phyloP scores from a whole-genome alignment of 2,797 vertebrate species.

The Oreortyx pictus region DNA sequence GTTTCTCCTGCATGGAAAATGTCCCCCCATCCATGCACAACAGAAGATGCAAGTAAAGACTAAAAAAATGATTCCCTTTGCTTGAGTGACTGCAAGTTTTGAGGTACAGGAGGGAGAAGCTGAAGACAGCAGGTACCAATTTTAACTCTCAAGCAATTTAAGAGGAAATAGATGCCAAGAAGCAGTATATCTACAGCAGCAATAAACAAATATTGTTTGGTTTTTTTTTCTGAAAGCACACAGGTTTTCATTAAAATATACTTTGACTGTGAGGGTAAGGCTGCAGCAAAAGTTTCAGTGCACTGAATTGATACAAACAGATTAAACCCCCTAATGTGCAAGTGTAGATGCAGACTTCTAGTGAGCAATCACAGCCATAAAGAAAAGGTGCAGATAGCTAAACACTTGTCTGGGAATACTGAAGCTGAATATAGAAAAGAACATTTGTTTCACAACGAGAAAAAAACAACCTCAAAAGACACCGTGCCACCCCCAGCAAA shows the following conservation, averaged over 20 bases:
- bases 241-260: not conserved
- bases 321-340: conserved; percentile 44
- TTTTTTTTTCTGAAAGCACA: not conserved
- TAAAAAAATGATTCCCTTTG: not conserved
- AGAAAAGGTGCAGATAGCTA: conserved; percentile 42
- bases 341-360: conserved; percentile 53
- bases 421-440: conserved; percentile 27
- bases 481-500: not conserved
- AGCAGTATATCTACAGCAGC: not conserved
- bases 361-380: conserved; percentile 56
- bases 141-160: not conserved
- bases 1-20: not conserved
- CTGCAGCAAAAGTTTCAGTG: not conserved
- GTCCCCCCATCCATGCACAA: not conserved
- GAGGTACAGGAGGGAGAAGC: not conserved
- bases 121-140: not conserved
- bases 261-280: not conserved
- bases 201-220: not conserved
- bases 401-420: not conserved
- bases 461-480: not conserved
- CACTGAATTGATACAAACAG: not conserved
- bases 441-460: not conserved
- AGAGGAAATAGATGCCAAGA: not conserved
- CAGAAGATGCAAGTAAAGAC: not conserved
- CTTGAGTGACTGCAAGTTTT: not conserved